Percentiles rank a stretch among this genome's conserved stretches.
phyloP scores from a whole-genome alignment of 1,140 invertebrate species.

The Phymorhynchus buccinoides region DNA sequence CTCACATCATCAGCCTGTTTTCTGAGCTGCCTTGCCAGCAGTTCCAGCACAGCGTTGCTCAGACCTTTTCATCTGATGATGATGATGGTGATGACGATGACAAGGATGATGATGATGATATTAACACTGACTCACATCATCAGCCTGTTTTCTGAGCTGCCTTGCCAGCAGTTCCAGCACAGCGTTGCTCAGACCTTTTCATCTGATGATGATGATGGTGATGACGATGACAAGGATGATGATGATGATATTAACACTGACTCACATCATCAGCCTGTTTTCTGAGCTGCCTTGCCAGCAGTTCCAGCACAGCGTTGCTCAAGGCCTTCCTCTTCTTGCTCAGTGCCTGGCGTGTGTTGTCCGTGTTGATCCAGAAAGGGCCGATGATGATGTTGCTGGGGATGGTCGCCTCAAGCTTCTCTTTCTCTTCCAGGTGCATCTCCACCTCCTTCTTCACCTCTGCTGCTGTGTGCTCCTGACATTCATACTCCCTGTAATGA shows the following conservation, averaged over 20 bases:
- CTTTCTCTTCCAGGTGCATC: conserved; percentile 70
- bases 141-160: conserved; percentile 3
- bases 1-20: too few species aligned
- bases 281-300: conserved; percentile 75
- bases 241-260: too few species aligned
- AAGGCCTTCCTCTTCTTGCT: conserved; percentile 79
- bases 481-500: conserved; percentile 69
- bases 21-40: too few species aligned
- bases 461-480: conserved; percentile 66
- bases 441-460: conserved; percentile 73
- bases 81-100: too few species aligned
- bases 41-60: too few species aligned
- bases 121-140: conserved; percentile 16
- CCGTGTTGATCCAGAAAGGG: conserved; percentile 80
- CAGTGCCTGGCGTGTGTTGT: conserved; percentile 75
- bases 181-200: too few species aligned
- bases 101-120: too few species aligned
- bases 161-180: too few species aligned
- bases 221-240: too few species aligned
- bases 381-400: conserved; percentile 81
- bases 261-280: conserved; percentile 73
- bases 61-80: too few species aligned
- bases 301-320: conserved; percentile 78
- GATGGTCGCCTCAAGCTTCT: conserved; percentile 67
- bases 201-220: too few species aligned